Base-by-base conservation (phyloP, 2,797 vertebrate genomes). In the Allenopithecus nigroviridis region DNA sequence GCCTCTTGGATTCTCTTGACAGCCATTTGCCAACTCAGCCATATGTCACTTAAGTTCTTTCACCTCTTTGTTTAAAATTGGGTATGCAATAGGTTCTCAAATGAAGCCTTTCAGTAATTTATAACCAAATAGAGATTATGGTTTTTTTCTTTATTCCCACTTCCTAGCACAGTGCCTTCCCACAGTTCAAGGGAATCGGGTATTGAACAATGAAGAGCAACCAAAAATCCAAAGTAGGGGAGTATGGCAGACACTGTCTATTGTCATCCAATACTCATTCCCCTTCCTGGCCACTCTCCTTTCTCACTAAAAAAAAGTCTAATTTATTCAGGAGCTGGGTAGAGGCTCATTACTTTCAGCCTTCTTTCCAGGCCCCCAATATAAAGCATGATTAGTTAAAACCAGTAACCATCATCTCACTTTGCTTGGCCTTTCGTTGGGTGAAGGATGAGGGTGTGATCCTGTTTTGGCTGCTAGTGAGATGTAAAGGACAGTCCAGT, bases 61-160 rank as follows among this genome's bases (percentile, higher is more conserved):
- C 33, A 48, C 19, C 8, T 75, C 24, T 85, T 78, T 80, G 33
- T 79, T 84, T 91, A 79, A 93, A 94, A 95, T 68, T 21, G 14
- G 12, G 22, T 57, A 61, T 41, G 39, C 7, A 55, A 79, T 30
- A 72, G n/a, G 28, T 36, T 92, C 43, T 91, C 48, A 76, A 80
- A 83, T 2, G 33, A 81, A 96, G 8, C 1, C 53, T 95, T 86
- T 78, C 41, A 28, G 48, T 74, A 74, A 94, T 16, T 30, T 53
- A 17, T 53, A 72, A 61, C 84, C 79, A 81, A 28, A 72, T 2
- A 92, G 57, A 57, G 46, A 50, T n/a, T 39, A 46, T 39, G 4
- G 61, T 76, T 93, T 96, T 86, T 89, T 61, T 81, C 36, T 80
- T 84, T 78, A 59, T 59, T 84, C 22, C 28, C 5, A 41, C 21